A percentile compares a stretch with the other conserved stretches of the same genome.
These are phyloP conservation scores for Thecocarcelia acutangulata DNA, from an alignment of 2,888 invertebrate genomes.

Conservation along the genomic window DNA sequence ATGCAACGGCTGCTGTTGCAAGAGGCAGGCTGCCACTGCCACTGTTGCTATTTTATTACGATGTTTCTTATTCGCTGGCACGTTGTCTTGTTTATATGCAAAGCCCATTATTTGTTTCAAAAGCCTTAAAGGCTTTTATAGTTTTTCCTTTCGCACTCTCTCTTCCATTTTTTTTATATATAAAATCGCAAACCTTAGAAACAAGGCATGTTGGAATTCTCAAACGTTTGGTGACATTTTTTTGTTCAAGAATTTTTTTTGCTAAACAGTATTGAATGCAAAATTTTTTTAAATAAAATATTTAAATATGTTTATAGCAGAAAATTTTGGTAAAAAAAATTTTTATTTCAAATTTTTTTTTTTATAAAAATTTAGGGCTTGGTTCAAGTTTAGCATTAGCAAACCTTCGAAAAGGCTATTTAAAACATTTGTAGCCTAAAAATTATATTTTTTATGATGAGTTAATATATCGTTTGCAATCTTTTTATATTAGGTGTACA, in stretches of 20 bases:
- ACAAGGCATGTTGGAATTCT: not conserved
- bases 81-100: conserved; percentile 61
- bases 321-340: too few species aligned
- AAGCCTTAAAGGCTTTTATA: conserved; percentile 68
- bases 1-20: conserved; percentile 36
- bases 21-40: conserved; percentile 14
- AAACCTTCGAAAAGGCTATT: too few species aligned
- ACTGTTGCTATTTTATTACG: conserved; percentile 29
- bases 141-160: conserved; percentile 21
- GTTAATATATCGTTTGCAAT: too few species aligned
- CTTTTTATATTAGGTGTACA: too few species aligned
- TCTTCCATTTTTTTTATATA: not conserved
- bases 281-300: too few species aligned
- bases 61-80: conserved; percentile 18
- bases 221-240: not conserved
- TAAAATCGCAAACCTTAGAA: not conserved
- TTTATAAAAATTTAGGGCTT: too few species aligned
- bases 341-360: too few species aligned
- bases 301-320: too few species aligned
- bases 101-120: conserved; percentile 68
- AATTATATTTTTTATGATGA: too few species aligned
- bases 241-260: not conserved
- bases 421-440: too few species aligned
- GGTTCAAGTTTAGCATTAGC: too few species aligned
- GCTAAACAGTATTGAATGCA: too few species aligned